Conservation (phyloP, 1,140 invertebrate species). For the Drosophila tsacasi region DNA sequence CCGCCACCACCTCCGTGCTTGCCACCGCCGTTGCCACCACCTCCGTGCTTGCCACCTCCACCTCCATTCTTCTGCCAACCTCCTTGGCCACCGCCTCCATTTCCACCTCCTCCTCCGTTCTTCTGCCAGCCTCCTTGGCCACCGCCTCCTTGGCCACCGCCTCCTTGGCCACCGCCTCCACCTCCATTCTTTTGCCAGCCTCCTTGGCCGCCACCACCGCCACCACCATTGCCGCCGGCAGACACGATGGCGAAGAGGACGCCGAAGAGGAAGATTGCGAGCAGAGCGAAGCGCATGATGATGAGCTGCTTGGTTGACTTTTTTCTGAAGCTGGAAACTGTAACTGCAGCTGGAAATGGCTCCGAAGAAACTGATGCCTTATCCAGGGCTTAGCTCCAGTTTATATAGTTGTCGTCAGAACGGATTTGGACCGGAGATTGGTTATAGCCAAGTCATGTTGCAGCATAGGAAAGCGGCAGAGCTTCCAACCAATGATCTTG, state of each 20-base stretch:
- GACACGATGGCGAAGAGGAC: conserved; percentile 31
- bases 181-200: conserved; percentile 17
- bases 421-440: neutral
- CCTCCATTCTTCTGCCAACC: conserved; percentile 12
- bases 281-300: conserved; percentile 40
- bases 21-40: conserved; percentile 9
- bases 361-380: conserved; percentile 37
- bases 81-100: conserved; percentile 10
- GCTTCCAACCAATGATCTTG: conserved; percentile 19
- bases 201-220: conserved; percentile 17
- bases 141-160: conserved; percentile 8
- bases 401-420: conserved; percentile 26
- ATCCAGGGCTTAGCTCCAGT: neutral
- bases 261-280: conserved; percentile 39
- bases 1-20: conserved; percentile 15
- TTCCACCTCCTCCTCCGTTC: conserved; percentile 4
- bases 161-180: neutral
- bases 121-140: conserved; percentile 35
- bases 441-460: conserved; percentile 30
- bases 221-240: conserved; percentile 26
- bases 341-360: conserved; percentile 14
- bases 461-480: conserved; percentile 6
- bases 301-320: neutral
- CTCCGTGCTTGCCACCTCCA: conserved; percentile 25
- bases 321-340: conserved; percentile 7